Base-by-base conservation (phyloP, 1,140 invertebrate species). In the Caenorhabditis elegans region DNA sequence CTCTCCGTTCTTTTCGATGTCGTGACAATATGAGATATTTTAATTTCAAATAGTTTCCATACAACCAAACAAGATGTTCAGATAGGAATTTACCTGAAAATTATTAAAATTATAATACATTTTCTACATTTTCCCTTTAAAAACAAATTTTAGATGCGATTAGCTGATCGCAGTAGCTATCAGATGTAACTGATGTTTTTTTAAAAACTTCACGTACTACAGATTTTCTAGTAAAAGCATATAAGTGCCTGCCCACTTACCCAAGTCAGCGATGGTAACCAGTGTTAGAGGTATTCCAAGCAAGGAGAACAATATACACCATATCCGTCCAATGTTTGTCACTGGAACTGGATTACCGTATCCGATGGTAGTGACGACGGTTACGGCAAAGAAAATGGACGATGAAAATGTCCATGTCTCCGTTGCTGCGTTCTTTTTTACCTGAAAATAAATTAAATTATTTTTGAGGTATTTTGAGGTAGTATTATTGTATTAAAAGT, bases 391-490 rank as follows among this genome's bases (percentile, higher is more conserved):
- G 85, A 89, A 89, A 17, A 89, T 85, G n/a, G 88, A 88, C 17
- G 89, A 88, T 17, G 89, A 89, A 60, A 89, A 90, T 10, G 89
- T 86, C 88, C 88, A 89, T 75, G 90, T 87, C 55, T 87, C 86
- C 17, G 81, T 82, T n/a, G 87, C 89, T 4, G 79, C 76, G 82
- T 89, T 90, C 19, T 48, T 65, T 78, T 89, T 90, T 24, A 89
- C 88, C 79, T 80, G 39, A 10, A 51, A 70, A 31, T 24, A 34
- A 34, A 17, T 13, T n/a, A n/a, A n/a, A n/a, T n/a, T n/a, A n/a
- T n/a, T n/a, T n/a, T n/a, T n/a, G n/a, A n/a, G n/a, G n/a, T n/a
- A n/a, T n/a, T n/a, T n/a, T n/a, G n/a, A n/a, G n/a, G n/a, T n/a
- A n/a, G n/a, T n/a, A n/a, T n/a, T n/a, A n/a, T n/a, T n/a, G n/a